These are phyloP conservation scores for Arenicola marina DNA, from an alignment of 2,888 invertebrate species.

Conservation along the genomic window DNA sequence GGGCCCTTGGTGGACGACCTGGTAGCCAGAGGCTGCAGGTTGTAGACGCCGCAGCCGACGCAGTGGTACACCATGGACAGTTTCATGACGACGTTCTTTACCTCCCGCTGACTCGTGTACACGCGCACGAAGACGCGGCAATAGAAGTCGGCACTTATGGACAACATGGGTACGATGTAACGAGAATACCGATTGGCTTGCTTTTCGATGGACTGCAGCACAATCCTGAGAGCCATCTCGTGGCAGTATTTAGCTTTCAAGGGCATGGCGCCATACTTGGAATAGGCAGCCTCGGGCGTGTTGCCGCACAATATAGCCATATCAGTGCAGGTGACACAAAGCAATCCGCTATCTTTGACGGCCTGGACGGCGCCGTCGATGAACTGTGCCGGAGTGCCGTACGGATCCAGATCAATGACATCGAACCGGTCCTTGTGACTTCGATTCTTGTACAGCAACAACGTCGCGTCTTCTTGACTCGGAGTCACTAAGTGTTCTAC, in stretches of 20 bases:
- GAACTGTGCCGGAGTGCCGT: slow-evolving; percentile 92
- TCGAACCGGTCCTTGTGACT: slow-evolving; percentile 74
- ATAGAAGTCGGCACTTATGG: slow-evolving; percentile 95
- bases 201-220: slow-evolving; percentile 85
- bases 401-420: slow-evolving; percentile 95
- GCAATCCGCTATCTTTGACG: slow-evolving; percentile 70
- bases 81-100: slow-evolving; percentile 79
- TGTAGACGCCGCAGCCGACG: slow-evolving; percentile 82
- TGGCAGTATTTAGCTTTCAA: slow-evolving; percentile 77
- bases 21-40: slow-evolving; percentile 76
- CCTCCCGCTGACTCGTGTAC: slow-evolving; percentile 77
- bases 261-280: slow-evolving; percentile 91
- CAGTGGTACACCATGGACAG: slow-evolving; percentile 88
- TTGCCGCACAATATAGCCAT: slow-evolving; percentile 93
- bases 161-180: slow-evolving; percentile 87
- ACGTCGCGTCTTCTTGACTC: slow-evolving; percentile 81
- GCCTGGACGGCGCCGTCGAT: slow-evolving; percentile 65
- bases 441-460: slow-evolving; percentile 66
- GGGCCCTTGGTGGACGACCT: slow-evolving; percentile 42
- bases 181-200: slow-evolving; percentile 92
- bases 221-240: slow-evolving; percentile 94
- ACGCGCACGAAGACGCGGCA: slow-evolving; percentile 89
- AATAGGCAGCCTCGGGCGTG: slow-evolving; percentile 87
- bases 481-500: slow-evolving; percentile 74
- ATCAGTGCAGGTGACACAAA: slow-evolving; percentile 96